Percentiles rank a stretch among this genome's conserved stretches.
phyloP scores from a whole-genome alignment of 53 echinoderm and acorn worm species.

The Apostichopus leukothele region DNA sequence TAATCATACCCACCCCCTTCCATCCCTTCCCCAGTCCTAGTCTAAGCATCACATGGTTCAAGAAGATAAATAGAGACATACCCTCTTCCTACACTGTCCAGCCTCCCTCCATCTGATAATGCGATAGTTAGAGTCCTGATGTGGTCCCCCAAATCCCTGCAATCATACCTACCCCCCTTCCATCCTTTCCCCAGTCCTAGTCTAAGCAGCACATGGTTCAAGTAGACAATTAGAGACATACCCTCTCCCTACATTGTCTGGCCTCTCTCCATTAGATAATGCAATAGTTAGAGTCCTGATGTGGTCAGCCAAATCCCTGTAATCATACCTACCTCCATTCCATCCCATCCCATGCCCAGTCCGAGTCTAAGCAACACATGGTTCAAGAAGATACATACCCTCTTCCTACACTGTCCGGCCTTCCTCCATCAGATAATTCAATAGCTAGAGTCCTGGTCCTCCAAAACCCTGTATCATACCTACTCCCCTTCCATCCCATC shows the following conservation, averaged over 20 bases:
- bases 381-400: neutral
- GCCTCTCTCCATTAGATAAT: conserved; percentile 91
- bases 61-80: too few species aligned
- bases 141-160: conserved; percentile 92
- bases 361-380: too few species aligned
- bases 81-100: conserved; percentile 99
- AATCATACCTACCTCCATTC: conserved; percentile 81
- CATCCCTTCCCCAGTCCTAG: too few species aligned
- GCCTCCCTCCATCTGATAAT: conserved; percentile 90
- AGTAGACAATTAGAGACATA: neutral
- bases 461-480: conserved; percentile 98
- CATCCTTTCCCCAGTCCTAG: conserved; percentile 69
- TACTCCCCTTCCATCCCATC: conserved; percentile 75
- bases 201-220: too few species aligned
- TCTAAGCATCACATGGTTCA: too few species aligned
- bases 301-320: conserved; percentile 89
- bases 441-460: conserved; percentile 89
- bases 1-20: too few species aligned
- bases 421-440: conserved; percentile 95
- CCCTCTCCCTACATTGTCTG: neutral
- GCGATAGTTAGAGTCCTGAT: conserved; percentile 95
- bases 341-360: conserved; percentile 52
- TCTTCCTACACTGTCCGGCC: conserved; percentile 27
- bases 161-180: conserved; percentile 94
- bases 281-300: conserved; percentile 95